Evolutionary conservation across 1,140 invertebrate genomes (phyloP).

Genomic region (Drosophila watanabei): DNA sequence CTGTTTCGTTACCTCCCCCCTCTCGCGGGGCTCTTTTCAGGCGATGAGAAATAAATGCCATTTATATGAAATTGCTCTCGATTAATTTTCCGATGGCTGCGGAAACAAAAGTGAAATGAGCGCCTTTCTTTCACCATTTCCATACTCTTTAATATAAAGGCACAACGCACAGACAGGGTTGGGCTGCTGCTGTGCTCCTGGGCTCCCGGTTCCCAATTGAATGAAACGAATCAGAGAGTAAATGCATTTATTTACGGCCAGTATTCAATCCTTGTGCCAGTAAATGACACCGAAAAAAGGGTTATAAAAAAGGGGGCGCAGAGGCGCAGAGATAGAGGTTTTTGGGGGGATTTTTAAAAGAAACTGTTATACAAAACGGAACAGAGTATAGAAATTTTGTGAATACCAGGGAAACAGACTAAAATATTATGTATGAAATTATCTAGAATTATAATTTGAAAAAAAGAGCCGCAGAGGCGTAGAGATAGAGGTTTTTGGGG

Average conservation of each 20-base stretch:
- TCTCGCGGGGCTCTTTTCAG: slow-evolving; percentile 12
- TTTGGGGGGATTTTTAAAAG: not conserved
- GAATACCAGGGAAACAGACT: no score
- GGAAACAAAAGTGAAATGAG: slow-evolving; percentile 36
- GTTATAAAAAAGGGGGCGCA: not conserved
- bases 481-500: no score
- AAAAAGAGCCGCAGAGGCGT: not conserved
- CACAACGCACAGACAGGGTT: slow-evolving; percentile 21
- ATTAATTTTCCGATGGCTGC: slow-evolving; percentile 62
- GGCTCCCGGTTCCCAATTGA: slow-evolving; percentile 7
- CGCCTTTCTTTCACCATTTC: slow-evolving; percentile 25
- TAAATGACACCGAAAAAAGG: slow-evolving; percentile 19
- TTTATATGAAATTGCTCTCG: slow-evolving; percentile 71
- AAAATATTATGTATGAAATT: no score
- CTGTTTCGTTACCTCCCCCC: not conserved
- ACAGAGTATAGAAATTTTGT: no score
- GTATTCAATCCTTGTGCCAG: slow-evolving; percentile 19
- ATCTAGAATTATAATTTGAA: no score
- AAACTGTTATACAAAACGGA: no score
- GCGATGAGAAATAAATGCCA: slow-evolving; percentile 56
- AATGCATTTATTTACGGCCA: slow-evolving; percentile 53
- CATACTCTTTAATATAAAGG: slow-evolving; percentile 2
- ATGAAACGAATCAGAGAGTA: slow-evolving; percentile 55
- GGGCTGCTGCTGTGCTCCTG: not conserved
- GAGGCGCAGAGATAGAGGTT: not conserved